phyloP scores from a whole-genome alignment of 2,797 vertebrate genomes.

The Cynopterus sphinx region DNA sequence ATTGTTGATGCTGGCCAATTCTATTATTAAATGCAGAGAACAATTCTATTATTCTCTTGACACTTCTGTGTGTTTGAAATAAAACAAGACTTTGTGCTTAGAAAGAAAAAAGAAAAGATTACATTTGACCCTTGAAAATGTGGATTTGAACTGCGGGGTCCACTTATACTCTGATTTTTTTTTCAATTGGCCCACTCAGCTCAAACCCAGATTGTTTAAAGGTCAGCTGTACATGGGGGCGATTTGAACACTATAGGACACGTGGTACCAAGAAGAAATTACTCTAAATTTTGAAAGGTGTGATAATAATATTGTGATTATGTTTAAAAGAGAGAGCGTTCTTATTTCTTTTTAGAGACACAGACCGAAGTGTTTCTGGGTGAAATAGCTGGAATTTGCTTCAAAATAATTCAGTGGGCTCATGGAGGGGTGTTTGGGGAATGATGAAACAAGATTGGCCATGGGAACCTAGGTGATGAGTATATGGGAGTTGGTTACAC shows the following conservation, averaged over 20 bases:
- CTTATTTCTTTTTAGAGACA: background rate
- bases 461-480: background rate
- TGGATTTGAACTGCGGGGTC: background rate
- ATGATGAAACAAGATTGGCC: background rate
- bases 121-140: background rate
- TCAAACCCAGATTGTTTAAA: background rate
- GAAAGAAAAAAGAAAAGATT: background rate
- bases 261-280: background rate
- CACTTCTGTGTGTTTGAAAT: background rate
- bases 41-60: background rate
- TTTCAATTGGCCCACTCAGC: background rate
- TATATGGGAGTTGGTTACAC: background rate
- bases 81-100: background rate
- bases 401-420: background rate
- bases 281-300: background rate
- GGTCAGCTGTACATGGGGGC: background rate
- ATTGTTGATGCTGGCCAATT: background rate
- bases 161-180: background rate
- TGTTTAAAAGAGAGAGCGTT: background rate
- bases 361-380: background rate
- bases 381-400: background rate
- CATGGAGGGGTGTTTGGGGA: background rate
- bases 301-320: background rate
- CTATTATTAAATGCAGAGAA: background rate
- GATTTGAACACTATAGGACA: background rate